Evolutionary conservation across 2,797 vertebrate genomes (phyloP), one percentile per base, ranked within the genome.

Genomic region (Siniperca obscura): DNA sequence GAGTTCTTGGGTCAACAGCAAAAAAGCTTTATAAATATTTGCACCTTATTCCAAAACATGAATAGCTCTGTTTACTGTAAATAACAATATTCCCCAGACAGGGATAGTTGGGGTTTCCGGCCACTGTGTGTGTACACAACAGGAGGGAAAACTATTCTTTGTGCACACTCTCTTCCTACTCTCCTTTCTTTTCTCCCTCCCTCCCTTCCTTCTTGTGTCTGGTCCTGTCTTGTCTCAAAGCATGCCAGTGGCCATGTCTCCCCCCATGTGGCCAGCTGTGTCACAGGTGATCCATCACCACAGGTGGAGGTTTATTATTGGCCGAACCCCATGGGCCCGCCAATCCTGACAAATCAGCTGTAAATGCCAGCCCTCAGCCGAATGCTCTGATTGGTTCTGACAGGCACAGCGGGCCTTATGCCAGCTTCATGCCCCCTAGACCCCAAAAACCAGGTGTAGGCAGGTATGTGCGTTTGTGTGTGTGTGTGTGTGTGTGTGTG

Each of bases 261-360:
- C 86, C 90, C 89, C 87, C 52, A 78, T 87, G 86, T 91, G 92
- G 89, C 91, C 87, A 83, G 86, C 85, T 88, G 90, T 95, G 94
- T 96, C 94, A 94, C 91, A 93, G 92, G 93, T 95, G 93, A 96
- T 96, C 93, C 90, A 91, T 95, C 94, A 95, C 92, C 91, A 91
- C 90, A 94, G 95, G 93, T 94, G 90, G 91, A 93, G 75, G 89
- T 90, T 93, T 95, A 94, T 94, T 94, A 96, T 92, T 93, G 93
- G 90, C 86, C 69, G 69, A 90, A 90, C 90, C 94, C 94, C 57
- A 74, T 87, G 90, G 94, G 93, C 86, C 83, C 70, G 59, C 86
- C 67, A 80, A 92, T 94, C 91, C 85, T 86, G 93, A 92, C 91
- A 92, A 93, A 95, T 94, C 93, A 94, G 91, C 86, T 90, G 88